These are phyloP conservation scores for Chrysemys picta DNA, from an alignment of 2,113 vertebrate species.

Conservation along the genomic window DNA sequence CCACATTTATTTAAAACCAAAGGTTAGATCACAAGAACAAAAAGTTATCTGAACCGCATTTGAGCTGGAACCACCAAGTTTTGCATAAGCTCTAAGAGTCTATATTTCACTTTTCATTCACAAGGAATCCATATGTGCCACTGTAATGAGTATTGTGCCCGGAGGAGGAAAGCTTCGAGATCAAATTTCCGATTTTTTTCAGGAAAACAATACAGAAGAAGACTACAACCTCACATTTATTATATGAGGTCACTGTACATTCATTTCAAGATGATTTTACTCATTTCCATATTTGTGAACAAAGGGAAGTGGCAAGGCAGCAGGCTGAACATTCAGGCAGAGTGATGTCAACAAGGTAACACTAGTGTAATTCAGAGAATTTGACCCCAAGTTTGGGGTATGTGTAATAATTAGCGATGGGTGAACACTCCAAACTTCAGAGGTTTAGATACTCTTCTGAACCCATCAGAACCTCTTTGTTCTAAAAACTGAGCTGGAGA, in stretches of 20 bases:
- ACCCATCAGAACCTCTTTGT: not conserved
- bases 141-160: accelerated
- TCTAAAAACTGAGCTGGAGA: not conserved
- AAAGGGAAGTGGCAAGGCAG: not conserved
- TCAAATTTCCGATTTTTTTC: conserved; percentile 58
- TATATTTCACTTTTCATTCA: not conserved
- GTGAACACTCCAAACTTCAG: not conserved
- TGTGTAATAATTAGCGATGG: not conserved
- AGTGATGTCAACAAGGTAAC: not conserved
- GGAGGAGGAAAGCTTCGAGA: conserved; percentile 32
- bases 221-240: conserved; percentile 23
- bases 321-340: not conserved
- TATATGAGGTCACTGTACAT: conserved; percentile 13
- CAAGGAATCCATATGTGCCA: not conserved
- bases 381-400: not conserved
- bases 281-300: conserved; percentile 16
- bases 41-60: not conserved
- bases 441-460: conserved; percentile 14
- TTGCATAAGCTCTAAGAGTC: not conserved
- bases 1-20: not conserved
- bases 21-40: not conserved
- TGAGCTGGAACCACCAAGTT: not conserved
- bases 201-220: conserved; percentile 46
- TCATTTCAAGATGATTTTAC: conserved; percentile 43
- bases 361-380: conserved; percentile 10